Evolutionary conservation across 1,140 invertebrate genomes (phyloP).

Genomic region (Dendroctonus valens): DNA sequence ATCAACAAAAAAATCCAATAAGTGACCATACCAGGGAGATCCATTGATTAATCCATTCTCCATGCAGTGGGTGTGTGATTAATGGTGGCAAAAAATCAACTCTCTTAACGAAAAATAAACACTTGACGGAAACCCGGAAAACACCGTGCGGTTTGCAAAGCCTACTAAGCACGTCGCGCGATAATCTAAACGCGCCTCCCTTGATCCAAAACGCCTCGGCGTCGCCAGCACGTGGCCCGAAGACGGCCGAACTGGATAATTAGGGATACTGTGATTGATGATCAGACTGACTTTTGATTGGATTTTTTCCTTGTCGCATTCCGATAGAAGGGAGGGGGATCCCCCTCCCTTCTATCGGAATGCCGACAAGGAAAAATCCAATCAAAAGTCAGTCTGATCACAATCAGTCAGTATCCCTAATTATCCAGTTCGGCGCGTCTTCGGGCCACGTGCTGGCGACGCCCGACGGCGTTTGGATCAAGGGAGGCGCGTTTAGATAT

Average conservation of each 20-base stretch:
- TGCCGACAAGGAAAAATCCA: constrained; percentile 6
- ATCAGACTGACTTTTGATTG: constrained; percentile 3
- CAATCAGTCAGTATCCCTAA: constrained; percentile 1
- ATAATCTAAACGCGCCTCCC: constrained; percentile 17
- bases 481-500: constrained; percentile 14
- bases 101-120: too few species aligned
- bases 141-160: neutral
- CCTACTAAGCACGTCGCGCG: constrained; percentile 21
- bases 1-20: too few species aligned
- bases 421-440: constrained; percentile 9
- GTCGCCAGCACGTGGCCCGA: constrained; percentile 15
- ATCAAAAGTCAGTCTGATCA: constrained; percentile 1
- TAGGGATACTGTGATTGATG: constrained; percentile 5
- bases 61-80: too few species aligned
- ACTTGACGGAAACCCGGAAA: too few species aligned
- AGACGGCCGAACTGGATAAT: constrained; percentile 8
- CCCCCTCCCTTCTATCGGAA: too few species aligned
- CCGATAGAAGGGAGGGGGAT: too few species aligned
- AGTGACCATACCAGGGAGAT: too few species aligned
- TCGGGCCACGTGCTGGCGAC: constrained; percentile 15
- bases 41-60: too few species aligned
- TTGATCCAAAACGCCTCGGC: neutral
- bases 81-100: too few species aligned
- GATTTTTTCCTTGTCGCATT: constrained; percentile 3
- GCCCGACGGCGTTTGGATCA: neutral